Evolutionary conservation across 2,113 vertebrate genomes (phyloP).

Genomic region (Scomber scombrus): DNA sequence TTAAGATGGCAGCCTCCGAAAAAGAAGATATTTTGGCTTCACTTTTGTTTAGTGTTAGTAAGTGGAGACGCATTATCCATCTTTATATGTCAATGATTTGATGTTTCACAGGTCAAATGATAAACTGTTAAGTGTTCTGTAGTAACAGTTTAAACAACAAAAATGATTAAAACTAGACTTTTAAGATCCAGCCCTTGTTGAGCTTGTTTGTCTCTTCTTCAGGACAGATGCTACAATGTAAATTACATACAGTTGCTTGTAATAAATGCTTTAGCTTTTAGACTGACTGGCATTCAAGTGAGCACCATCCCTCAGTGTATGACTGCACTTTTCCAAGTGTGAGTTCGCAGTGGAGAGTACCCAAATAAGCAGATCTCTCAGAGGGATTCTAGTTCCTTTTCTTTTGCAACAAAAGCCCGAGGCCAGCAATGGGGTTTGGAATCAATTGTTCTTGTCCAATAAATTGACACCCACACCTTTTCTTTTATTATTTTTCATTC

Average conservation of each 20-base stretch:
- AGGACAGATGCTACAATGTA: not conserved
- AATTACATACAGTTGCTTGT: too few relatives aligned
- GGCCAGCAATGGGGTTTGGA: not conserved
- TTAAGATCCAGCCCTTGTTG: not conserved
- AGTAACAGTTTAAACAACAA: not conserved
- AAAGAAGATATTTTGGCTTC: too few relatives aligned
- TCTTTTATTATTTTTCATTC: not conserved
- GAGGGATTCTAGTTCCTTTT: not conserved
- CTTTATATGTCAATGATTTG: too few relatives aligned
- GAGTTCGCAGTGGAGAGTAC: not conserved
- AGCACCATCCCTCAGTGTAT: not conserved
- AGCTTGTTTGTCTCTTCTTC: not conserved
- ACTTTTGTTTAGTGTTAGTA: too few relatives aligned
- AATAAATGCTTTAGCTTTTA: not conserved
- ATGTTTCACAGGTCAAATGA: too few relatives aligned
- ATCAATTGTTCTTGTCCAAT: not conserved
- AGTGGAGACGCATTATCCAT: too few relatives aligned
- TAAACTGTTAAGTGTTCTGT: not conserved
- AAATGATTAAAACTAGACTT: not conserved
- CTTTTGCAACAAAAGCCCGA: not conserved
- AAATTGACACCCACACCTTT: not conserved
- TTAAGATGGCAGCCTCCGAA: too few relatives aligned
- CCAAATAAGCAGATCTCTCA: slow-evolving; percentile 2
- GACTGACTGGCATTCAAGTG: not conserved
- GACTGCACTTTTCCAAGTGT: not conserved